Evolutionary conservation across 2,113 vertebrate species (phyloP), one percentile per base, ranked within the genome.

Genomic region (Canis aureus): DNA sequence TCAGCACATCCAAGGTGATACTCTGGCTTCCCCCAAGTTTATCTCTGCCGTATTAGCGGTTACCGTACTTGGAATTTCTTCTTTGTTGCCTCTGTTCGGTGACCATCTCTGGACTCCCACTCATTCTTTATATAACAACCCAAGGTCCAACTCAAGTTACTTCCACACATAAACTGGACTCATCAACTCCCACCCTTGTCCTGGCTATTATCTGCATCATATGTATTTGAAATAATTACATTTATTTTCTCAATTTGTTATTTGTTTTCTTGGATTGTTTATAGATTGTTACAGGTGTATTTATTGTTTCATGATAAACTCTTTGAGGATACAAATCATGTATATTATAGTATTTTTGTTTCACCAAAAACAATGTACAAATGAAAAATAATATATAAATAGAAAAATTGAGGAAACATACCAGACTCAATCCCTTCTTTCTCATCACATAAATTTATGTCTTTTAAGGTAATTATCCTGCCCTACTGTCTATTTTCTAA

Each of bases 341-440:
- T 35, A 38, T 82, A 62, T 85, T n/a, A 73, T 29, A 32, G 13
- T 51, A 49, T 80, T 81, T 97, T 90, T 32, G n/a, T 79, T 90
- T 95, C 59, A 76, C 23, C 17, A 74, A 89, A 23, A 95, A 2
- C 13, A 91, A 82, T n/a, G 81, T 29, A 84, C 4, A 83, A 95
- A 53, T 38, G 49, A 90, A 93, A 97, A 95, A 80, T 82, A 55
- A 62, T 80, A 57, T 66, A 20, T 69, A 92, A 84, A 17, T 60
- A 67, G 53, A 73, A 97, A 93, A 11, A 76, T 17, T 11, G 10
- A 78, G 59, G 59, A 25, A 94, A 35, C 17, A 92, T 0, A 32
- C 11, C 11, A 90, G 12, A 38, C 5, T 84, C 2, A 60, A 25
- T 38, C 35, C 8, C 8, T 66, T 81, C 16, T 78, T 89, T 53